phyloP scores from a whole-genome alignment of 2,888 invertebrate genomes.

The Plagiodera versicolora region DNA sequence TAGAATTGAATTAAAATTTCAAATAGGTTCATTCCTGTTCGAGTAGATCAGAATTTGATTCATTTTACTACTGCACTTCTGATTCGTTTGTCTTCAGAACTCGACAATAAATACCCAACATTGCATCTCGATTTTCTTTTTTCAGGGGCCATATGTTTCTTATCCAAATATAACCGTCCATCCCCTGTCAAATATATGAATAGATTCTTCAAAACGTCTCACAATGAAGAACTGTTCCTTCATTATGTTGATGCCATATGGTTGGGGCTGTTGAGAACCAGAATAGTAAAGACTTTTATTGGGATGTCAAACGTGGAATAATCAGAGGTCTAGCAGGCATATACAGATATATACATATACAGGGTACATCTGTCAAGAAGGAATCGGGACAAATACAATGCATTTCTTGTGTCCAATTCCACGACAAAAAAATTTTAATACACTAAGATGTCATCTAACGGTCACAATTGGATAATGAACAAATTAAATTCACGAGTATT shows the following conservation, averaged over 20 bases:
- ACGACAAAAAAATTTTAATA: too few relatives aligned
- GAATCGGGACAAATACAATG: too few relatives aligned
- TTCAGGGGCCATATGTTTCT: neutral
- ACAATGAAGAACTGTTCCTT: neutral
- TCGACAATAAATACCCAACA: neutral
- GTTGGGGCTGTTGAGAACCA: neutral
- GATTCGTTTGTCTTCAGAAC: neutral
- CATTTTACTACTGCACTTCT: neutral
- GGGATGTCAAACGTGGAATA: neutral
- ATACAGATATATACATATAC: too few relatives aligned
- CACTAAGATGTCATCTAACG: too few relatives aligned
- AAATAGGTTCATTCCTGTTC: too few relatives aligned
- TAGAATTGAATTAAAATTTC: too few relatives aligned
- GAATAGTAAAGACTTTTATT: neutral
- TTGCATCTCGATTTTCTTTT: neutral
- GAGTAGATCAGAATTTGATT: too few relatives aligned
- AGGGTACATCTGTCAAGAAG: too few relatives aligned
- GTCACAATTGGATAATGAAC: too few relatives aligned
- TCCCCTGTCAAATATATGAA: conserved; percentile 1
- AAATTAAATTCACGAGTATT: too few relatives aligned
- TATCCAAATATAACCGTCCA: neutral
- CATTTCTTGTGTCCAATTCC: too few relatives aligned
- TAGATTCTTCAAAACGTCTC: neutral
- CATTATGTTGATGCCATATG: neutral
- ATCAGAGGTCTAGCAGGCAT: too few relatives aligned